Percentiles rank a stretch among this genome's conserved stretches.
These are phyloP conservation scores for Himantopus leucocephalus DNA, from an alignment of 2,113 vertebrate species.

Conservation along the genomic window DNA sequence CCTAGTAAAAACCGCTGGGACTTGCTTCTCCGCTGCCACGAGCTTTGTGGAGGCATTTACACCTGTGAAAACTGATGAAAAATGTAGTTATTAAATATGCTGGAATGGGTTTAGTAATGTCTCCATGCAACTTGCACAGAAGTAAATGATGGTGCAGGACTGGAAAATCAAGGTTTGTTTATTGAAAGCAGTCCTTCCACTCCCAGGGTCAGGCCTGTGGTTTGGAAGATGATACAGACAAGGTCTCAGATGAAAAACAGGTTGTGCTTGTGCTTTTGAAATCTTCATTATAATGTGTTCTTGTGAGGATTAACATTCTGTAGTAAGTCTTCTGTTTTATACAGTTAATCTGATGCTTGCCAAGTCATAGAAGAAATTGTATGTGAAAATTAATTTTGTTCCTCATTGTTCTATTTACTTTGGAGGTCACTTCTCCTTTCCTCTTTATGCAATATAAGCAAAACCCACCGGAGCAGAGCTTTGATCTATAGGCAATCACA, in stretches of 20 bases:
- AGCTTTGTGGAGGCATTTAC: neutral
- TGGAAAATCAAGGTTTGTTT: constrained; percentile 63
- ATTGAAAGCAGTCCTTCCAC: constrained; percentile 46
- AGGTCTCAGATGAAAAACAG: constrained; percentile 59
- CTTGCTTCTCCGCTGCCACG: neutral
- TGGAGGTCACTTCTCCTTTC: constrained; percentile 23
- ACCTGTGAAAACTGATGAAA: constrained; percentile 14
- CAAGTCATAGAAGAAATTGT: constrained; percentile 20
- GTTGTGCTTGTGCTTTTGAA: constrained; percentile 50
- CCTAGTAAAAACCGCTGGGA: neutral
- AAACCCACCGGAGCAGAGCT: neutral
- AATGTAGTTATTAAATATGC: neutral
- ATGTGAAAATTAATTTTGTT: constrained; percentile 38
- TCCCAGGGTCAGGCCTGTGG: constrained; percentile 55
- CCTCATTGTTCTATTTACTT: neutral
- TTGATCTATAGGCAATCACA: constrained; percentile 23
- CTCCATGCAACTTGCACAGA: neutral
- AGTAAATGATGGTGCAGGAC: constrained; percentile 46
- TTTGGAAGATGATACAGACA: constrained; percentile 57
- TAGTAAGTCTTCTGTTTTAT: neutral
- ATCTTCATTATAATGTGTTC: constrained; percentile 3
- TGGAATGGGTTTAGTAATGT: constrained; percentile 1
- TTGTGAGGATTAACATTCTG: constrained; percentile 14
- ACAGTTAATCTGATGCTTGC: neutral
- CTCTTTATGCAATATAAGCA: constrained; percentile 2